phyloP scores from a whole-genome alignment of 2,113 vertebrate species.

The Myiozetetes cayanensis region DNA sequence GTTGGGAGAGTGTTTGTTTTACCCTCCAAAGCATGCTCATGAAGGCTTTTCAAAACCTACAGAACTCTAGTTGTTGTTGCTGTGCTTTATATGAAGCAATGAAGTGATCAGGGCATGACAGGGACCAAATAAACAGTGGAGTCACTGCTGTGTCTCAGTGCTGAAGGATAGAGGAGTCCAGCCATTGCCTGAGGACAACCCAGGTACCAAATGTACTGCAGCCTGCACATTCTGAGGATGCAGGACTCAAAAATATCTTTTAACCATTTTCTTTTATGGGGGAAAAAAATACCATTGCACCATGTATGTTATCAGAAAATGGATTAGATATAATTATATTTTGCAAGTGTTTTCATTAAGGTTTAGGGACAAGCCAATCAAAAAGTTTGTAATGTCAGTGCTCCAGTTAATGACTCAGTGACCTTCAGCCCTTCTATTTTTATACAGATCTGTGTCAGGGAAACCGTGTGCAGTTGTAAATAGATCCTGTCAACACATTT shows the following conservation, averaged over 20 bases:
- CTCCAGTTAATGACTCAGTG: background rate
- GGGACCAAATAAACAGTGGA: background rate
- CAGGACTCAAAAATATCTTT: background rate
- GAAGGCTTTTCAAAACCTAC: background rate
- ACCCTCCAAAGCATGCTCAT: background rate
- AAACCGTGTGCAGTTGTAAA: background rate
- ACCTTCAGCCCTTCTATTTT: slow-evolving; percentile 20
- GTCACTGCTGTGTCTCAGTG: background rate
- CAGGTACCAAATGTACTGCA: background rate
- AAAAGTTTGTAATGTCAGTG: background rate
- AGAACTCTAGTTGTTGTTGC: background rate
- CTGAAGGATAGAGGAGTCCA: background rate
- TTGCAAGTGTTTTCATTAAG: background rate
- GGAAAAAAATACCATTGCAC: background rate
- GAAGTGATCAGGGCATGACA: background rate
- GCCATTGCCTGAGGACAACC: background rate
- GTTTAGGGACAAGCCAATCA: background rate
- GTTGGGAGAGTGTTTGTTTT: background rate
- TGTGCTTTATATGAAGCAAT: background rate
- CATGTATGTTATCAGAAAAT: background rate
- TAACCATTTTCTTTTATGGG: background rate
- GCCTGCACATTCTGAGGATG: background rate
- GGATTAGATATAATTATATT: background rate
- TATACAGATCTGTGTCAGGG: background rate
- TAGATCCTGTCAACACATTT: slow-evolving; percentile 23